Base-by-base conservation (phyloP, 1,140 invertebrate genomes). In the Hirudo medicinalis region DNA sequence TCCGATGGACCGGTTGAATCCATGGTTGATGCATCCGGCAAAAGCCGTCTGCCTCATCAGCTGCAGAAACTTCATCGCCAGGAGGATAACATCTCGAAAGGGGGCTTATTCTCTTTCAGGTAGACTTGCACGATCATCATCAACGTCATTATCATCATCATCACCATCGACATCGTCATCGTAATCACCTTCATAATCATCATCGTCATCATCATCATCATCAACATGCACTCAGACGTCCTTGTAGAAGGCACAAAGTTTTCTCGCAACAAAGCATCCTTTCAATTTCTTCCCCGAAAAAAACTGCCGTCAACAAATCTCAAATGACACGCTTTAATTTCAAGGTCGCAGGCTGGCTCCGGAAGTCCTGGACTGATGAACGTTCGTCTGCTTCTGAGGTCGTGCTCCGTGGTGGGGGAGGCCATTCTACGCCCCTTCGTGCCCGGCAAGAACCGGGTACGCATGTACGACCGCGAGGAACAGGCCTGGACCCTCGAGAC, bases 401-500 rank as follows among this genome's bases (percentile, higher is more conserved):
- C 89, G 71, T 87, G 89, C 2, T 88, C 89, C 69, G 88, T 87
- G 2, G 86, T 91, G 32, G 89, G 88, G 73, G 88, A 89, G 78
- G 85, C 89, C 0, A 82, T 84, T 54, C 82, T 89, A 9, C 73
- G 75, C 27, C 79, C 79, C 13, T 68, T 82, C 20, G 74, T 73
- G 72, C 74, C 75, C 54, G 77, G 75, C 53, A 73, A 75, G 19
- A 79, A 78, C 74, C 72, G 76, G 0, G 85, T 88, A 0, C 89
- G 89, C 22, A 90, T 89, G 78, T 91, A 91, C 80, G 90, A 92
- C 80, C 83, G 89, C 0, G 90, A 92, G 78, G 91, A 91, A 75
- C 88, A 89, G 76, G 89, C 88, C 0, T 93, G 91, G 91, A 85
- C 87, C 29, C 82, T 92, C 22, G 87, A 91, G 74, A 87, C 88